Conservation (phyloP, 2,888 invertebrate species). For the Brachyptera risi region DNA sequence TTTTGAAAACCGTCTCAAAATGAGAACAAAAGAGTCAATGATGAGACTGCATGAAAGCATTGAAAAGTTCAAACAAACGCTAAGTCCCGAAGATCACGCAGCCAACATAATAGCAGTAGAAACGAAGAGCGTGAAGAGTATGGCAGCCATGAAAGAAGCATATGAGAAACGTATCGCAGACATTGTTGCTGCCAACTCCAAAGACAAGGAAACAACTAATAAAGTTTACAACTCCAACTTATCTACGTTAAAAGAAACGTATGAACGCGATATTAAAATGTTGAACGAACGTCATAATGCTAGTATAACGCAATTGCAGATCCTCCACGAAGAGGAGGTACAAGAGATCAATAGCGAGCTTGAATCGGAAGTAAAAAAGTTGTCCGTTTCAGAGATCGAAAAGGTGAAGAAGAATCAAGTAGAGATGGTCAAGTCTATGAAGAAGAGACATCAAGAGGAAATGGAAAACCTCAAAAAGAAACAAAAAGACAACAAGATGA, state of each 20-base stretch:
- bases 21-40: background rate
- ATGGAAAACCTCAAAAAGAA: background rate
- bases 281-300: slow-evolving; percentile 52
- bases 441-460: background rate
- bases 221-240: background rate
- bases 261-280: slow-evolving; percentile 51
- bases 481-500: background rate
- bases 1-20: background rate
- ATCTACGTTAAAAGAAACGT: slow-evolving; percentile 49
- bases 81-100: slow-evolving; percentile 2
- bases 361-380: slow-evolving; percentile 44
- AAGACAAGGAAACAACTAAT: background rate
- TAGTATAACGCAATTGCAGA: slow-evolving; percentile 53
- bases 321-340: slow-evolving; percentile 51
- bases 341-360: slow-evolving; percentile 49
- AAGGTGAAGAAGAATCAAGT: background rate
- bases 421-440: background rate
- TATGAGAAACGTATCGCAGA: slow-evolving; percentile 1
- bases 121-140: background rate
- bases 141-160: slow-evolving; percentile 1
- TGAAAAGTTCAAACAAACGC: background rate
- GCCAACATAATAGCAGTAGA: background rate
- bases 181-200: background rate
- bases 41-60: background rate
- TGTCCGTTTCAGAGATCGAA: background rate